Base-by-base conservation (phyloP, 2,113 vertebrate species). In the Lethenteron reissneri region DNA sequence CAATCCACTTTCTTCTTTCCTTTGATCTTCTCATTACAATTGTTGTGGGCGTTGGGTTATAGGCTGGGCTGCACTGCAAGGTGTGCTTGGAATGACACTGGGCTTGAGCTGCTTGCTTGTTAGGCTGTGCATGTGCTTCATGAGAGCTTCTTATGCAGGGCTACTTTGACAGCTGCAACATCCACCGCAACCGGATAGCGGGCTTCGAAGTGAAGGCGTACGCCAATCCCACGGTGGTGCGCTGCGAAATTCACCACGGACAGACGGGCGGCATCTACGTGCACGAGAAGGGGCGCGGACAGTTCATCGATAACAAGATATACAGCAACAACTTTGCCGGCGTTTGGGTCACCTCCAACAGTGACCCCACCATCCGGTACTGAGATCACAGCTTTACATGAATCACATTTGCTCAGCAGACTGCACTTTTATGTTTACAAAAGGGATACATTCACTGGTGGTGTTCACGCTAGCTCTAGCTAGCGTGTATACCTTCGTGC, bases 261-360 rank as follows among this genome's bases (percentile, higher is more conserved):
- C 92, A 99, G 80, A 99, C 94, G 10, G 94, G 94, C 73, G 94
- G 94, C 74, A 99, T 99, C 80, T 99, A 99, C 8, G 94, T 99
- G 71, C 94, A 99, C 56, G 94, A 99, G 81, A 99, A 99, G 83
- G 94, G 94, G 77, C 83, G 94, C 64, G 94, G 94, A 75, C 94
- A 99, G 79, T 99, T 99, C 82, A 90, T 99, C 76, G 94, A 99
- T 81, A 99, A 99, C 81, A 99, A 99, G 84, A 99, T 99, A 84
- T 99, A 95, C 88, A 92, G 92, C 84, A 97, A 99, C 82, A 99
- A 97, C 78, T 99, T 99, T 84, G 94, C 94, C 74, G 94, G 94
- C 70, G 94, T 99, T 79, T 99, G 94, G 94, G 96, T 99, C 81
- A 99, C 94, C 76, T 99, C 94, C 69, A 99, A 97, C 80, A 99